Conservation (phyloP, 2,113 vertebrate species). For the Collichthys lucidus region DNA sequence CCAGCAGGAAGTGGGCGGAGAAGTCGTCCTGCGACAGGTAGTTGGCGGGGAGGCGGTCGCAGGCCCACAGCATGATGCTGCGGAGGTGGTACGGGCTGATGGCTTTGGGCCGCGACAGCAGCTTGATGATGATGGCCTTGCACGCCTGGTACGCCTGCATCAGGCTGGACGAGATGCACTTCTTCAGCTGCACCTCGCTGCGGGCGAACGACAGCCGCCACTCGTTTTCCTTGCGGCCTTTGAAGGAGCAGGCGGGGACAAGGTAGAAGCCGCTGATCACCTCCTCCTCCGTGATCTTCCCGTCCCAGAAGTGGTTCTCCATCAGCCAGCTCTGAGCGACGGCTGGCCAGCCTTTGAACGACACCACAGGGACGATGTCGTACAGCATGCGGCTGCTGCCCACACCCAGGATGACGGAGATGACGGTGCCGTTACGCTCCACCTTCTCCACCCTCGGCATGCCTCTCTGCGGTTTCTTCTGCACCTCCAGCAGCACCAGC, state of each 20-base stretch:
- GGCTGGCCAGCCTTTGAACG: slow-evolving; percentile 97
- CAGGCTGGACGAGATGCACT: slow-evolving; percentile 95
- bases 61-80: slow-evolving; percentile 98
- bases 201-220: slow-evolving; percentile 97
- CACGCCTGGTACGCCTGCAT: slow-evolving; percentile 98
- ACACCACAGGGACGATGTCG: slow-evolving; percentile 96
- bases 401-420: slow-evolving; percentile 94
- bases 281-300: slow-evolving; percentile 98
- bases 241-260: slow-evolving; percentile 92
- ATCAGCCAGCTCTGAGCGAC: slow-evolving; percentile 99
- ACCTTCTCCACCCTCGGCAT: slow-evolving; percentile 96
- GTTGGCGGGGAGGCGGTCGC: slow-evolving; percentile 92
- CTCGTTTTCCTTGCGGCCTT: slow-evolving; percentile 95
- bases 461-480: slow-evolving; percentile 95
- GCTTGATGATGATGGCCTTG: slow-evolving; percentile 94
- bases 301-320: slow-evolving; percentile 99
- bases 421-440: slow-evolving; percentile 92
- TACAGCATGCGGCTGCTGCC: slow-evolving; percentile 98
- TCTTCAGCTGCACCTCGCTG: slow-evolving; percentile 98
- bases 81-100: slow-evolving; percentile 96
- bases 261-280: slow-evolving; percentile 98
- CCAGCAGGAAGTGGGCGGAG: slow-evolving; percentile 93
- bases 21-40: slow-evolving; percentile 94
- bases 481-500: slow-evolving; percentile 93
- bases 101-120: slow-evolving; percentile 93